Conservation (phyloP, 2,797 vertebrate genomes). For the Balearica regulorum region DNA sequence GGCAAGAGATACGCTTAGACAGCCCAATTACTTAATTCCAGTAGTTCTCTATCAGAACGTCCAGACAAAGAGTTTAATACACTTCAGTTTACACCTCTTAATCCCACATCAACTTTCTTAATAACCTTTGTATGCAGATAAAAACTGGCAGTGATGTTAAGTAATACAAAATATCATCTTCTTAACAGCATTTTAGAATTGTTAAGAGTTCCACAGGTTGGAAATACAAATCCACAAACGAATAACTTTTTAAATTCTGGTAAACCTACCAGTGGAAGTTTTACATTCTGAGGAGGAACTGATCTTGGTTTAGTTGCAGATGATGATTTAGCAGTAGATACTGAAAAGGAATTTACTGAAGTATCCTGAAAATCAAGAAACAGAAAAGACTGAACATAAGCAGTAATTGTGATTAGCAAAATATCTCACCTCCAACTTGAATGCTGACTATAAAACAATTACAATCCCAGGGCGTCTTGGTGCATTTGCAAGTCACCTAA, state of each 20-base stretch:
- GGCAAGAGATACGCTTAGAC: background rate
- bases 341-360: slow-evolving; percentile 58
- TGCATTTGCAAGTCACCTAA: background rate
- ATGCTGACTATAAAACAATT: background rate
- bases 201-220: background rate
- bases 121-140: background rate
- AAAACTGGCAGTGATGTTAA: background rate
- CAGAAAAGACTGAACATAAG: background rate
- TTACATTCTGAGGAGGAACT: background rate
- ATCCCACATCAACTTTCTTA: background rate
- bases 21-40: background rate
- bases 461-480: rapidly evolving
- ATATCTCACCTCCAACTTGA: background rate
- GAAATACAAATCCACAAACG: background rate
- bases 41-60: background rate
- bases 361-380: slow-evolving; percentile 56
- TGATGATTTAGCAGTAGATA: background rate
- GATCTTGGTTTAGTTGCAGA: slow-evolving; percentile 29
- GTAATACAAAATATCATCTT: background rate
- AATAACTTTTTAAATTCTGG: background rate
- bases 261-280: slow-evolving; percentile 32
- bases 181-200: background rate
- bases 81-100: background rate
- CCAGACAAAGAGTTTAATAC: background rate
- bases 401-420: rapidly evolving